Percentiles rank a stretch among this genome's conserved stretches.
These are phyloP conservation scores for Heliocidaris tuberculata DNA, from an alignment of 35 echinoderm and acorn worm genomes.

Conservation along the genomic window DNA sequence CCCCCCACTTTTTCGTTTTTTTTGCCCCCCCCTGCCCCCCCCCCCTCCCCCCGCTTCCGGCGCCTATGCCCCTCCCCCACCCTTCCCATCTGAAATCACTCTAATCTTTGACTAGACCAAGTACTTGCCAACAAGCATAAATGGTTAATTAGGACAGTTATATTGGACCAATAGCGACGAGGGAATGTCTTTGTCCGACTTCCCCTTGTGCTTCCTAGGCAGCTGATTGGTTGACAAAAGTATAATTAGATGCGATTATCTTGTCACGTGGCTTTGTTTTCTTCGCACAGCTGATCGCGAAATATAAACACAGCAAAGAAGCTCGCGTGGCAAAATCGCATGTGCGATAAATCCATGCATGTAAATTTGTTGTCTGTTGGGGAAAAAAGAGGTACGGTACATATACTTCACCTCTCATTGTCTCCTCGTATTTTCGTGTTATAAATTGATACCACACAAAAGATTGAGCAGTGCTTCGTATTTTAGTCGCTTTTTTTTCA, in stretches of 20 bases:
- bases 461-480: neutral
- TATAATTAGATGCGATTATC: neutral
- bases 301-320: neutral
- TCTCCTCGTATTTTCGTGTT: neutral
- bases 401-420: neutral
- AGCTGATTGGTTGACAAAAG: neutral
- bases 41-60: no score
- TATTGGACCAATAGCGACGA: neutral
- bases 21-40: no score
- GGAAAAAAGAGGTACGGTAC: neutral
- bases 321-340: neutral
- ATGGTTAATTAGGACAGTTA: neutral
- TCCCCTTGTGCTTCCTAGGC: neutral
- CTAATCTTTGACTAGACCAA: neutral
- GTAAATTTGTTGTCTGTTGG: neutral
- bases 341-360: neutral
- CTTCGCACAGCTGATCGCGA: neutral
- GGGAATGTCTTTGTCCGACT: neutral
- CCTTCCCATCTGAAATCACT: neutral
- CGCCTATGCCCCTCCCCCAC: no score
- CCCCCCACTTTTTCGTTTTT: no score
- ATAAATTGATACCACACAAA: neutral
- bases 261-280: slow-evolving; percentile 3
- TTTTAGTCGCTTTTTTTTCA: neutral
- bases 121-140: neutral